phyloP scores from a whole-genome alignment of 2,888 invertebrate genomes.

The Cephus runcator region DNA sequence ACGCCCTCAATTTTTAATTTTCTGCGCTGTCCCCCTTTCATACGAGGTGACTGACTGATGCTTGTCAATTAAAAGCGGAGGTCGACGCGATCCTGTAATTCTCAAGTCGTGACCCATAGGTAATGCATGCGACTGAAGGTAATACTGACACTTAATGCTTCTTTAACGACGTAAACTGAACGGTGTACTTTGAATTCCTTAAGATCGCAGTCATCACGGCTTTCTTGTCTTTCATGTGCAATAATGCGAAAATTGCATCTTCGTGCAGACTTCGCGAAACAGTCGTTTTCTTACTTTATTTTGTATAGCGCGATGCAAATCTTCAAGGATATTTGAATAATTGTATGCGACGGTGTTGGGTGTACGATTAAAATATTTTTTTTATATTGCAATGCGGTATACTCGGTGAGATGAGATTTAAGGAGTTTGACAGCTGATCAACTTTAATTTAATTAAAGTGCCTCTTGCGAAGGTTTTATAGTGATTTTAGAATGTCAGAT shows the following conservation, averaged over 20 bases:
- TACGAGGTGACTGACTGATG: not conserved
- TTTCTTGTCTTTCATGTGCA: too few relatives aligned
- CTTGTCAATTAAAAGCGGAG: not conserved
- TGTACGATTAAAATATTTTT: not conserved
- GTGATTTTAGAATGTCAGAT: not conserved
- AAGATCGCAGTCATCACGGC: too few relatives aligned
- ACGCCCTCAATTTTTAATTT: too few relatives aligned
- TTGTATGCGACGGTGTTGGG: not conserved
- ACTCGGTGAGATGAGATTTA: not conserved
- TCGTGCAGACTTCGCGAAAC: not conserved
- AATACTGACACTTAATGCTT: not conserved
- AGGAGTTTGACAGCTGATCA: not conserved
- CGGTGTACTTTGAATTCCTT: too few relatives aligned
- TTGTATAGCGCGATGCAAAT: not conserved
- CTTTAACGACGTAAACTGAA: too few relatives aligned
- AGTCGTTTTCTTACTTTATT: not conserved
- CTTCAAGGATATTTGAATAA: not conserved
- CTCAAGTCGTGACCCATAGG: not conserved
- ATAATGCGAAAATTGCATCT: too few relatives aligned
- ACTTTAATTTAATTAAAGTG: not conserved
- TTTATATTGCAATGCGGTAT: not conserved
- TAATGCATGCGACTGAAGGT: not conserved
- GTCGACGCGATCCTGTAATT: not conserved
- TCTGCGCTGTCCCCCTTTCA: not conserved
- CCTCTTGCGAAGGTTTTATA: not conserved